phyloP scores from a whole-genome alignment of 2,797 vertebrate species.

The Leuciscus waleckii region DNA sequence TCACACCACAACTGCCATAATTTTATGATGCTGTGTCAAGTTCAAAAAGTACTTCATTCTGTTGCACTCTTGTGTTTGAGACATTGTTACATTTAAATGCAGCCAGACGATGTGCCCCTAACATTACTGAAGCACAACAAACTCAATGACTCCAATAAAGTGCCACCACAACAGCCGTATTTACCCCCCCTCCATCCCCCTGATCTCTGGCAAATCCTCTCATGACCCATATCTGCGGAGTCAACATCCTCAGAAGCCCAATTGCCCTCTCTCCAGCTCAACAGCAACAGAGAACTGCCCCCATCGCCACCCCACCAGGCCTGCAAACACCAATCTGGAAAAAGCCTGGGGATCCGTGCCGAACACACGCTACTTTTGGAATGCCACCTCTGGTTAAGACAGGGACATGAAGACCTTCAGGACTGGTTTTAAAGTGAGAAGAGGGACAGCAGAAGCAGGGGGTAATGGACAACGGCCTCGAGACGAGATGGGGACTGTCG shows the following conservation, averaged over 20 bases:
- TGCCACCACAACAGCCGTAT: constrained; percentile 25
- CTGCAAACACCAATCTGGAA: constrained; percentile 47
- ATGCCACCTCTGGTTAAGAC: constrained; percentile 34
- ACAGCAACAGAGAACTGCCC: constrained; percentile 8
- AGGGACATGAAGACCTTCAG: constrained; percentile 41
- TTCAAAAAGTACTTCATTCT: constrained; percentile 9
- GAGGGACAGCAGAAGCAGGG: constrained; percentile 12
- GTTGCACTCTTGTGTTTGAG: not conserved
- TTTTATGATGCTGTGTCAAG: constrained; percentile 11
- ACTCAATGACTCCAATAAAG: constrained; percentile 44
- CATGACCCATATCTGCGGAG: constrained; percentile 47
- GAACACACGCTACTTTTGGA: constrained; percentile 47
- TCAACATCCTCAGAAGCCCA: constrained; percentile 36
- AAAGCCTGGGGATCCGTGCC: constrained; percentile 26
- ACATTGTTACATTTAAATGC: constrained; percentile 1
- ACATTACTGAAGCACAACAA: constrained; percentile 34
- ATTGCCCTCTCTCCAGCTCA: constrained; percentile 25
- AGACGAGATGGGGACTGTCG: constrained; percentile 32
- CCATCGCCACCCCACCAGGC: constrained; percentile 40
- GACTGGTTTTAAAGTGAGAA: constrained; percentile 26
- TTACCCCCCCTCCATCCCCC: not conserved
- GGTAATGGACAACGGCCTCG: constrained; percentile 44
- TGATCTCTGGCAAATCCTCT: constrained; percentile 44
- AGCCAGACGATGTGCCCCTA: not conserved
- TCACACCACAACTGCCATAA: not conserved